Base-by-base conservation (phyloP, 2,888 invertebrate species). In the Cynaeus angustus region DNA sequence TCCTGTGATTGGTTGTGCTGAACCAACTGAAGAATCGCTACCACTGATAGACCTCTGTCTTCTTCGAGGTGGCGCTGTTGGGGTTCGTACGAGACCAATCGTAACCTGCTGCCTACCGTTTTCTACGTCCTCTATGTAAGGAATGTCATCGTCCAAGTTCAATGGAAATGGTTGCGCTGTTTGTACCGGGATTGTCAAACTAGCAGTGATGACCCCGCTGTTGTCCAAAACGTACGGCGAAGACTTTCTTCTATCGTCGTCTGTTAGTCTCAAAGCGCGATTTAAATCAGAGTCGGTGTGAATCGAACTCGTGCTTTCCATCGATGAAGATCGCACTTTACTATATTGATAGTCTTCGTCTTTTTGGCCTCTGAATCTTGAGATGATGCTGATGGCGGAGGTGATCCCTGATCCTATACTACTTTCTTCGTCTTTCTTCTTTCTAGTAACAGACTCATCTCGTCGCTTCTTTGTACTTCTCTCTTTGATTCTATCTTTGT, bases 181-280 rank as follows among this genome's bases (percentile, higher is more conserved):
- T 74, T 84, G 84, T 9, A 85, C 83, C 72, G 94, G 93, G 86
- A 95, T 93, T 80, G 93, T 93, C 37, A 95, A 88, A 73, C 93
- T 94, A 0, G 94, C 95, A 0, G 93, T 94, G 77, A 95, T 92
- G 65, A 93, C 89, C 74, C 90, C 90, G 77, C 85, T 85, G 80
- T 89, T 88, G 80, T 89, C 84, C 46, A 83, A 72, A 10, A 86
- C 81, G 87, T 88, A 90, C 75, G 85, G 92, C 78, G 86, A 89
- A 75, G 88, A 91, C 85, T 85, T 89, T 81, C 88, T 86, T 81
- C 92, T 86, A 79, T 72, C 83, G 14, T 76, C 74, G 0, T 74
- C 66, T 50, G 81, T 81, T 33, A 80, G 73, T 50, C 77, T 69
- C 14, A 81, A 69, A 9, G 79, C 75, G 43, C 82, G 77, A 10